Conservation (phyloP, 2,113 vertebrate species). For the Phrynosoma platyrhinos region DNA sequence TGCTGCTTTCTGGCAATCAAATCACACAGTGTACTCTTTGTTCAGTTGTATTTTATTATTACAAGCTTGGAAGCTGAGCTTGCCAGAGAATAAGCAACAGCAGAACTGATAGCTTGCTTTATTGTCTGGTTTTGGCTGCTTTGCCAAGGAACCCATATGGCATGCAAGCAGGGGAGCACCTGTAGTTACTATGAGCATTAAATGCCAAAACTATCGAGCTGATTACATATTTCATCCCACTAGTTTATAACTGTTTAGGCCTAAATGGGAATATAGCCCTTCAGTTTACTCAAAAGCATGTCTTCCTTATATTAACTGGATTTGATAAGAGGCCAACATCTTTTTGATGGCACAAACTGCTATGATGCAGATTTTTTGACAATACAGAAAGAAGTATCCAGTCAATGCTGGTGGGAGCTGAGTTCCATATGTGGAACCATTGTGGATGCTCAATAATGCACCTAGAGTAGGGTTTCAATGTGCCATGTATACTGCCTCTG, state of each 20-base stretch:
- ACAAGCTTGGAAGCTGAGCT: background rate
- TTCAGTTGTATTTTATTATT: conserved; percentile 6
- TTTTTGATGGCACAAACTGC: too few relatives aligned
- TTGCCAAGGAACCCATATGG: conserved; percentile 18
- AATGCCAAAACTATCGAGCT: background rate
- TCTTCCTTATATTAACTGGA: background rate
- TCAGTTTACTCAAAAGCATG: background rate
- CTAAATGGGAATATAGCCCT: background rate
- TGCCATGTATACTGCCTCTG: too few relatives aligned
- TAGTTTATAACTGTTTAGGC: background rate
- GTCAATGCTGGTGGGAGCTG: too few relatives aligned
- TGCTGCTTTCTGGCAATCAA: background rate
- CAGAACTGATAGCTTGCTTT: background rate
- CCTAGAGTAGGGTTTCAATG: too few relatives aligned
- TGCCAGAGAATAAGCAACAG: conserved; percentile 32
- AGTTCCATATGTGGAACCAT: too few relatives aligned
- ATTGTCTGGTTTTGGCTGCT: conserved; percentile 23
- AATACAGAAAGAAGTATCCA: too few relatives aligned
- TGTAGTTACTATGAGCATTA: background rate
- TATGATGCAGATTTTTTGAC: too few relatives aligned
- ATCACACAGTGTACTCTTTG: background rate
- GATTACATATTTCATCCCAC: background rate
- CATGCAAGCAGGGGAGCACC: background rate
- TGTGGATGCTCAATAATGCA: too few relatives aligned
- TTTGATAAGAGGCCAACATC: background rate